phyloP scores from a whole-genome alignment of 2,888 invertebrate species.

The Caenorhabditis macrosperma region DNA sequence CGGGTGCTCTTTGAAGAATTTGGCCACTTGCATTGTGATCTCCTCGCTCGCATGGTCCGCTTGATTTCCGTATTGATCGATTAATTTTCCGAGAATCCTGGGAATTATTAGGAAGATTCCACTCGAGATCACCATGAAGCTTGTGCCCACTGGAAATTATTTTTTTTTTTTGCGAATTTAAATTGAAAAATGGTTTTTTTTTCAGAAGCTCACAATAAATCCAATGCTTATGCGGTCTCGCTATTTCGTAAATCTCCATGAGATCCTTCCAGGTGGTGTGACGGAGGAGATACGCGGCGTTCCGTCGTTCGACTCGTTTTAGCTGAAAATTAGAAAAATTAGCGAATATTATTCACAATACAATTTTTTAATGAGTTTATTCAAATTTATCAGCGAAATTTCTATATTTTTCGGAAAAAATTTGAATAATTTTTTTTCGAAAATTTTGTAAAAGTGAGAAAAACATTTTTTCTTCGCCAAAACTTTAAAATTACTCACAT shows the following conservation, averaged over 20 bases:
- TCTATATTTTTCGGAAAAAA: not conserved
- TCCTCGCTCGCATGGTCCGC: constrained; percentile 10
- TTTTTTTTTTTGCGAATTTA: not conserved
- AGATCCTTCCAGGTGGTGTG: constrained; percentile 56
- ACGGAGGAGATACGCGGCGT: constrained; percentile 42
- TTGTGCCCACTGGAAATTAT: constrained; percentile 86
- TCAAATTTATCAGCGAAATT: not conserved
- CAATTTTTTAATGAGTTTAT: not conserved
- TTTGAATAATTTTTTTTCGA: no score
- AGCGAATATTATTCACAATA: not conserved
- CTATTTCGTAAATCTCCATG: constrained; percentile 49
- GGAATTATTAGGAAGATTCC: constrained; percentile 94
- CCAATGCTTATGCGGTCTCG: constrained; percentile 42
- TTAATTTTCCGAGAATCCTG: constrained; percentile 91
- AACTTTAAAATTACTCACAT: constrained; percentile 11
- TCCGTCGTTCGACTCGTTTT: constrained; percentile 33
- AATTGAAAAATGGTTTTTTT: not conserved
- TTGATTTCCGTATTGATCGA: constrained; percentile 84
- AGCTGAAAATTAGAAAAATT: constrained; percentile 24
- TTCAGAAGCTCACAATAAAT: constrained; percentile 39
- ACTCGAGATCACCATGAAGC: constrained; percentile 90
- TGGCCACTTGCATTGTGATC: constrained; percentile 83
- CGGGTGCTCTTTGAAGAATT: constrained; percentile 82
- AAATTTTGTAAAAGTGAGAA: not conserved
- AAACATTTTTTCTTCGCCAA: not conserved